phyloP scores from a whole-genome alignment of 2,113 vertebrate species.

The Neodon shergylaensis region DNA sequence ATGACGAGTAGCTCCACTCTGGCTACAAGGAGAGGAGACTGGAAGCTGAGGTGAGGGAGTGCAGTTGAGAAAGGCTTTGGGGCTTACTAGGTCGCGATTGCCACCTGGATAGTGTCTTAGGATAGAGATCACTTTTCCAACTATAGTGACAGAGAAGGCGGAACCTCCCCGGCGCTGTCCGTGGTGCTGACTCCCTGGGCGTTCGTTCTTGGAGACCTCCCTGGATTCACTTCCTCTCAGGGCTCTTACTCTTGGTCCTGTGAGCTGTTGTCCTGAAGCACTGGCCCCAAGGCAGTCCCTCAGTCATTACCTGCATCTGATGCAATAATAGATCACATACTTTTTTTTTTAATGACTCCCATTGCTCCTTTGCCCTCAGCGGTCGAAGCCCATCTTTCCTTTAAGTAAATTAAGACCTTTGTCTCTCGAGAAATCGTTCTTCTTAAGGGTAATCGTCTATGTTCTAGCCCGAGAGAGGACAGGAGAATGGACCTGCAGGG shows the following conservation, averaged over 20 bases:
- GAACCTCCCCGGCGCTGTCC: neutral
- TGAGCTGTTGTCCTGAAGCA: neutral
- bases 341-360: slow-evolving; percentile 74
- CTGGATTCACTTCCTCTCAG: neutral
- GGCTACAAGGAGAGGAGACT: neutral
- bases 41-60: neutral
- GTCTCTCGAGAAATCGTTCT: neutral
- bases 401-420: slow-evolving; percentile 21
- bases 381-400: neutral
- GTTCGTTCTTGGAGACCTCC: neutral
- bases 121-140: neutral
- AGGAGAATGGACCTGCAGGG: neutral
- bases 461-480: slow-evolving; percentile 13
- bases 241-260: neutral
- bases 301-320: slow-evolving; percentile 15
- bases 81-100: neutral
- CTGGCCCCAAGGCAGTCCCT: neutral
- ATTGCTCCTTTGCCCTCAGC: slow-evolving; percentile 36
- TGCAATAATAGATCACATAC: slow-evolving; percentile 46
- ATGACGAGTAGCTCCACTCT: neutral
- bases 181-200: neutral
- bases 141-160: neutral
- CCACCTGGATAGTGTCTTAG: neutral
- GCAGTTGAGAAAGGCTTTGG: neutral
- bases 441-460: slow-evolving; percentile 16